These are phyloP conservation scores for Drosophila ochracea DNA, from an alignment of 2,888 invertebrate genomes.

Conservation along the genomic window DNA sequence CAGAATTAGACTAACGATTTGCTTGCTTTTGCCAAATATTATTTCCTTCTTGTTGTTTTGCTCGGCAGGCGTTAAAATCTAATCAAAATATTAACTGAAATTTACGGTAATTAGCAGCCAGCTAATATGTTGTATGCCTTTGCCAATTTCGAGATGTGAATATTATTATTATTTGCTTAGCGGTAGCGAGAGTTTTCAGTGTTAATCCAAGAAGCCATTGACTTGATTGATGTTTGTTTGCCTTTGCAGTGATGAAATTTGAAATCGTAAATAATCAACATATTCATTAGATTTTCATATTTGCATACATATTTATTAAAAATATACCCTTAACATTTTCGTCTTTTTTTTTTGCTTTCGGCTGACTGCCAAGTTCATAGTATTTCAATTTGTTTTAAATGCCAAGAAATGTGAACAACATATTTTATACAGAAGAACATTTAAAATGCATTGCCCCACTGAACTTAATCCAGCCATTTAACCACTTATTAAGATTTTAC, in stretches of 20 bases:
- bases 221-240: constrained; percentile 9
- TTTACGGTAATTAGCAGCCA: constrained; percentile 56
- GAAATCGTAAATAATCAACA: constrained; percentile 6
- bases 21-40: background rate
- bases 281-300: constrained; percentile 6
- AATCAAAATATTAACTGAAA: constrained; percentile 41
- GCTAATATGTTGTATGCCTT: constrained; percentile 52
- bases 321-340: constrained; percentile 4
- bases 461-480: constrained; percentile 22
- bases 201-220: constrained; percentile 21
- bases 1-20: constrained; percentile 9
- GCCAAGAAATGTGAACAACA: constrained; percentile 17
- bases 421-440: background rate
- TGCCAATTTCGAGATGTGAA: constrained; percentile 6
- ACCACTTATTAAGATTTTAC: constrained; percentile 20
- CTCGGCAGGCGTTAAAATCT: constrained; percentile 33
- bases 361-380: constrained; percentile 55
- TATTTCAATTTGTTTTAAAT: constrained; percentile 46
- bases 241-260: constrained; percentile 12
- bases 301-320: constrained; percentile 11
- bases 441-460: constrained; percentile 11
- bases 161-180: constrained; percentile 12
- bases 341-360: constrained; percentile 18
- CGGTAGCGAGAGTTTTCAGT: constrained; percentile 11
- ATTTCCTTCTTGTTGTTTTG: constrained; percentile 15